These are phyloP conservation scores for Cygnus buccinator DNA, from an alignment of 2,113 vertebrate species.

Conservation along the genomic window DNA sequence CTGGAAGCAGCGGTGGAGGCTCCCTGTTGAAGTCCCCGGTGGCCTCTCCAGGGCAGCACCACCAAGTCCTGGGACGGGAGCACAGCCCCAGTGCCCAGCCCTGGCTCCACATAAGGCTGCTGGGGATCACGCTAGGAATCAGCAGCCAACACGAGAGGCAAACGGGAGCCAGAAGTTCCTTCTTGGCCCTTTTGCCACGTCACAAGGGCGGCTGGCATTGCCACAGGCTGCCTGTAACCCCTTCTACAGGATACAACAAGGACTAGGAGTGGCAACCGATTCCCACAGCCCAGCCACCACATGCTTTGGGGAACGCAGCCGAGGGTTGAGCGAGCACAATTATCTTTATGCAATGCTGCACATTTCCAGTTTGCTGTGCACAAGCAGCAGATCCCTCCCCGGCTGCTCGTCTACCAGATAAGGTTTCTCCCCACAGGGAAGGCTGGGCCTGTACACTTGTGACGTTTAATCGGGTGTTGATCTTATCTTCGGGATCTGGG, in stretches of 20 bases:
- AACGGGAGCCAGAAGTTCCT: neutral
- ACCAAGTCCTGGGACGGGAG: rapidly evolving
- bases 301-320: neutral
- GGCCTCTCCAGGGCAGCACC: neutral
- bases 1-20: neutral
- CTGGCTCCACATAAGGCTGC: neutral
- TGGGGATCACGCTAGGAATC: neutral
- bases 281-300: neutral
- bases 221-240: neutral
- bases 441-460: neutral
- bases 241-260: neutral
- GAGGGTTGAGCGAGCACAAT: neutral
- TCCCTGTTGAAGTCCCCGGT: neutral
- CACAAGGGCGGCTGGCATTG: neutral
- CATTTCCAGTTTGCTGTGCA: neutral
- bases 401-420: neutral
- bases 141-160: neutral
- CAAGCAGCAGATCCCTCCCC: neutral
- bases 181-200: neutral
- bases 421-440: neutral
- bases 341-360: neutral
- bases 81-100: rapidly evolving
- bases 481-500: slow-evolving; percentile 1
- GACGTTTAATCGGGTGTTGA: neutral
- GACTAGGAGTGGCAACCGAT: neutral